Base-by-base conservation (phyloP, 2,797 vertebrate genomes). In the Sus cebifrons region DNA sequence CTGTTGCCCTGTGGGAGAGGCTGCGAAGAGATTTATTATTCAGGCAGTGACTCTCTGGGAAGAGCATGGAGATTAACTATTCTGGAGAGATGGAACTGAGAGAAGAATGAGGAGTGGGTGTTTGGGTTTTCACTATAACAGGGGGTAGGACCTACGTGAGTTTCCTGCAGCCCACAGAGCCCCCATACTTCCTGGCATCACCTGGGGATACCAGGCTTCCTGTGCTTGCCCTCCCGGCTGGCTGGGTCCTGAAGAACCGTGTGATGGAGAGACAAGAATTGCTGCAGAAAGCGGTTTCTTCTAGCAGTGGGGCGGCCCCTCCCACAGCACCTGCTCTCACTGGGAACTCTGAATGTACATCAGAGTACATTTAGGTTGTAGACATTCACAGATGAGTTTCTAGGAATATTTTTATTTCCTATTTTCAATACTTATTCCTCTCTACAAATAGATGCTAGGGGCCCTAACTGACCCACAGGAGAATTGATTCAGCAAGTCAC, bases 381-480 rank as follows among this genome's bases (percentile, higher is more conserved):
- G 58, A 36, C 88, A 85, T 70, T 94, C 54, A 44, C 23, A 95
- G 49, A 89, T 32, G 82, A 87, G 67, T 21, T 89, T 97, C 96
- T 93, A 17, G 96, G 85, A 70, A 95, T 92, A 23, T 91, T 97
- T 97, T 96, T 23, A 13, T 96, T 91, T 85, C 62, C 23, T 96
- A 0, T 92, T 97, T 96, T 96, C 68, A 54, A 96, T 83, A 77
- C 36, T 58, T 65, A 8, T 52, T 88, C 29, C 23, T 91, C 75
- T 60, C 58, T 95, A 84, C 40, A 32, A 62, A 81, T 13, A 70
- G 23, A 75, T 93, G 36, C n/a, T 25, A 81, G 65, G 83, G 67
- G 20, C 90, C 10, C 18, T 52, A 82, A 21, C 18, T 20, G n/a
- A 9, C 9, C n/a, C 71, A 67, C 27, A 74, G 64, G 94, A 88